Evolutionary conservation across 1,140 invertebrate genomes (phyloP).

Genomic region (Lineus longissimus): DNA sequence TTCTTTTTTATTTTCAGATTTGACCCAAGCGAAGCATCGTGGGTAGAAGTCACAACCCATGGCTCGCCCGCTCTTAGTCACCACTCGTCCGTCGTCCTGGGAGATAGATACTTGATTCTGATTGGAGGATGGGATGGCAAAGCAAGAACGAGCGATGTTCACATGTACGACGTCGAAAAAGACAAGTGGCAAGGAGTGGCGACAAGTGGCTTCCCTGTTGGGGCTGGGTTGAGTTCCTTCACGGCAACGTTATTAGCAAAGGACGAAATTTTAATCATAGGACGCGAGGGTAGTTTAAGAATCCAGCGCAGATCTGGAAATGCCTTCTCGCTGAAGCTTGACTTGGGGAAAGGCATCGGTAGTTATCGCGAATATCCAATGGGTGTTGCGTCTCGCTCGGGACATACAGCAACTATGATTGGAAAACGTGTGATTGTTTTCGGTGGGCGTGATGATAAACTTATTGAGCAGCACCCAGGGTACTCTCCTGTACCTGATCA

Average conservation of each 20-base stretch:
- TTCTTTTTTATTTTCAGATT: no score
- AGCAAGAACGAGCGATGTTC: slow-evolving; percentile 27
- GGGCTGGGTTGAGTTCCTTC: slow-evolving; percentile 49
- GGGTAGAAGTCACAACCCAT: slow-evolving; percentile 25
- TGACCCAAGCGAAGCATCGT: slow-evolving; percentile 1
- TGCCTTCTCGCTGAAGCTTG: slow-evolving; percentile 36
- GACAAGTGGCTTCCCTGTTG: slow-evolving; percentile 40
- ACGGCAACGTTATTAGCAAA: slow-evolving; percentile 32
- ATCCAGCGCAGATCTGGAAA: slow-evolving; percentile 43
- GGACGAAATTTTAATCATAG: slow-evolving; percentile 43
- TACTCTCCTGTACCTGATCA: slow-evolving; percentile 3
- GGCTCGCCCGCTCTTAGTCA: slow-evolving; percentile 44
- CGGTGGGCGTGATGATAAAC: slow-evolving; percentile 44
- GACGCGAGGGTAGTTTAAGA: slow-evolving; percentile 46
- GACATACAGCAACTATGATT: slow-evolving; percentile 37
- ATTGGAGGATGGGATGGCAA: slow-evolving; percentile 53
- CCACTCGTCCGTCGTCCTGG: slow-evolving; percentile 39
- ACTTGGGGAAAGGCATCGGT: slow-evolving; percentile 23
- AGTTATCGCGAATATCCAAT: slow-evolving; percentile 36
- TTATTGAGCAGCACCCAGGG: slow-evolving; percentile 32
- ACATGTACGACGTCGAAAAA: slow-evolving; percentile 38
- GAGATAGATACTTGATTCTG: slow-evolving; percentile 40
- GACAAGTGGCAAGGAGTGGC: slow-evolving; percentile 31
- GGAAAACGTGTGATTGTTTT: slow-evolving; percentile 34
- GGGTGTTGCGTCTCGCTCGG: slow-evolving; percentile 43